These are phyloP conservation scores for Onychostoma macrolepis DNA, from an alignment of 2,113 vertebrate genomes.

Conservation along the genomic window DNA sequence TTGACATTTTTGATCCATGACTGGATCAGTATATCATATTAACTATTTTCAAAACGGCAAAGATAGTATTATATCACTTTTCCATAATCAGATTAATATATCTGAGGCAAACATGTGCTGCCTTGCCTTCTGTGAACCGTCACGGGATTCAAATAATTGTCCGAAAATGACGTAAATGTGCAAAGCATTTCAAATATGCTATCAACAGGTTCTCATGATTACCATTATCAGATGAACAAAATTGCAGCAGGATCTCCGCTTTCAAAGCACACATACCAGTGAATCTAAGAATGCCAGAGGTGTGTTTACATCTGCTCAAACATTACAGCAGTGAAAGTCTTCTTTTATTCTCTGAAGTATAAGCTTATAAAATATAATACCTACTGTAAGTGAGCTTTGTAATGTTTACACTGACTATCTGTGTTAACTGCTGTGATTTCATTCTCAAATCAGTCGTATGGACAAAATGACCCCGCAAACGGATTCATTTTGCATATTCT, in stretches of 20 bases:
- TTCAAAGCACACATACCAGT: not conserved
- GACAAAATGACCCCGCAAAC: not conserved
- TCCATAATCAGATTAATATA: not conserved
- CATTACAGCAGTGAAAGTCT: not conserved
- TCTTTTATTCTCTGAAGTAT: not conserved
- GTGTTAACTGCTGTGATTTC: not conserved
- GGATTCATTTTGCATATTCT: not conserved
- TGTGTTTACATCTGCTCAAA: not conserved
- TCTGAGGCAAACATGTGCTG: not conserved
- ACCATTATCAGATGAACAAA: not conserved
- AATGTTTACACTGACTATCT: not conserved
- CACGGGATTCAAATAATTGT: not conserved
- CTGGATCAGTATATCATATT: not conserved
- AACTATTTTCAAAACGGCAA: not conserved
- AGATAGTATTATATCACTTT: not conserved
- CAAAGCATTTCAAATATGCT: not conserved
- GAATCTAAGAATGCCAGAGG: not conserved
- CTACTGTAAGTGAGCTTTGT: not conserved
- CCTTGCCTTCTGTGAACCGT: not conserved
- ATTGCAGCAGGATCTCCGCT: not conserved
- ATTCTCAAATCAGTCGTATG: not conserved
- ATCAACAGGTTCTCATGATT: not conserved
- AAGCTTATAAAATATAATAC: not conserved
- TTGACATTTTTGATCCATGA: not conserved
- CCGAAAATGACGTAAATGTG: not conserved